Conservation (phyloP, 2,888 invertebrate species). For the Unio pictorum region DNA sequence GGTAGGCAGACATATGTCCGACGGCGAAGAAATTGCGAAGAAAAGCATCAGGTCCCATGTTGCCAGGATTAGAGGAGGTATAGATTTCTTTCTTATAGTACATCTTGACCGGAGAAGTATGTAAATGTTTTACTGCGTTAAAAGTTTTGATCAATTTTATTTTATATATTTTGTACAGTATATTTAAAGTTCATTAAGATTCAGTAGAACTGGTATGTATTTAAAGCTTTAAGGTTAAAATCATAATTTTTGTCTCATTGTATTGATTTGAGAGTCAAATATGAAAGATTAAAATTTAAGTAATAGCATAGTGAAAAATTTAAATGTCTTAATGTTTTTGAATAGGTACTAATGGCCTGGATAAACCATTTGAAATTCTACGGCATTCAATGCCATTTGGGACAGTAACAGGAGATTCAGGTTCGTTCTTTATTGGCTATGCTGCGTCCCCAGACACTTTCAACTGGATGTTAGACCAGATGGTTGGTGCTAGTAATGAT, state of each 20-base stretch:
- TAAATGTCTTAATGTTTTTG: slow-evolving; percentile 4
- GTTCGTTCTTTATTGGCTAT: slow-evolving; percentile 71
- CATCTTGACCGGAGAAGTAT: neutral
- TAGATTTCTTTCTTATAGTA: slow-evolving; percentile 2
- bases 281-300: no score
- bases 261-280: no score
- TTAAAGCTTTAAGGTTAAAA: no score
- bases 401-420: slow-evolving; percentile 59
- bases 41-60: slow-evolving; percentile 69
- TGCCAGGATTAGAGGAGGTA: slow-evolving; percentile 70
- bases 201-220: no score
- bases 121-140: no score
- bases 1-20: slow-evolving; percentile 61
- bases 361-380: slow-evolving; percentile 68
- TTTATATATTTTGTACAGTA: no score
- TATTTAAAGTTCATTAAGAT: no score
- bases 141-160: no score
- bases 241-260: no score
- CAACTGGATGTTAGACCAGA: slow-evolving; percentile 70
- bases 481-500: slow-evolving; percentile 69
- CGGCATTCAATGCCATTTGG: slow-evolving; percentile 71
- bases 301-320: neutral
- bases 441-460: slow-evolving; percentile 65
- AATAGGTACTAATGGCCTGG: slow-evolving; percentile 59
- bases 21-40: slow-evolving; percentile 66